Base-by-base conservation (phyloP, 2,113 vertebrate genomes). In the Ovibos moschatus region DNA sequence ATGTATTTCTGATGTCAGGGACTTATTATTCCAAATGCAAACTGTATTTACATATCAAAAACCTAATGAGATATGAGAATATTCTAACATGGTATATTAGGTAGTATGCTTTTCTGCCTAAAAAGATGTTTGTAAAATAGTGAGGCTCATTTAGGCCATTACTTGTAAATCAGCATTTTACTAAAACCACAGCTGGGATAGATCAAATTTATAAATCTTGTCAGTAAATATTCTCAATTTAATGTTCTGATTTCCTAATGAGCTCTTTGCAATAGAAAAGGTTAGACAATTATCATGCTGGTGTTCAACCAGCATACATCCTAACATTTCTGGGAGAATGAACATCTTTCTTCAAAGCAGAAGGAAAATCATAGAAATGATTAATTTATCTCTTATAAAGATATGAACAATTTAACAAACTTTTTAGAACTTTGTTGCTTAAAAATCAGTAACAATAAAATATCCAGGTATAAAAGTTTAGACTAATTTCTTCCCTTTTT, bases 31-130 rank as follows among this genome's bases (percentile, higher is more conserved):
- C 86, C 28, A 96, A 95, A 92, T 89, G 17, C 60, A 97, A 94
- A 55, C 28, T 87, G 30, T 76, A 81, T 94, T 91, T 96, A 96
- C 51, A 92, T 95, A 95, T 95, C 67, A 92, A 98, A 98, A 98
- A 89, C 40, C 30, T 91, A 98, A 92, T 47, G 91, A 92, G 53
- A 76, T 94, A 83, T 51, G 89, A 97, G 74, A 95, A 87, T 2
- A 43, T 64, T 50, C 55, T 89, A 90, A 93, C 28, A 71, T 14
- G 62, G 33, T 25, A 28, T 95, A 50, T 51, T 62, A 60, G 23
- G 19, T 53, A 96, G 93, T 92, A 43, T 87, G 43, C 8, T 92
- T 89, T 87, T 82, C 53, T 87, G 47, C 67, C 33, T 89, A 53
- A 27, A 86, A 98, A 82, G 36, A 57, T 36, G 16, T 85, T 97